Evolutionary conservation across 1,140 invertebrate genomes (phyloP), one percentile per base, ranked within the genome.

Genomic region (Drosophila punjabiensis): DNA sequence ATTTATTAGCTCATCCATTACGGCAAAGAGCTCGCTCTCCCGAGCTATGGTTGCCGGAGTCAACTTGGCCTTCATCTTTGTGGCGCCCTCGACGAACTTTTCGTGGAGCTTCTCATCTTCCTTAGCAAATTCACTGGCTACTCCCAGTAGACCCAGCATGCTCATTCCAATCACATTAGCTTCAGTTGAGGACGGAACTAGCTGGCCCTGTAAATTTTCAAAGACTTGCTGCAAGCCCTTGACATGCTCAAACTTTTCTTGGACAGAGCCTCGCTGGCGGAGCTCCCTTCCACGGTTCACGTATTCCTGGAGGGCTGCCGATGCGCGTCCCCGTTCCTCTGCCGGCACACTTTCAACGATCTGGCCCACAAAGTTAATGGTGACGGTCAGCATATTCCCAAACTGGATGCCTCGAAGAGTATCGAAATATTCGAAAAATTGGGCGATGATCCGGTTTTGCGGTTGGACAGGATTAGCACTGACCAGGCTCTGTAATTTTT

Each of bases 341-440:
- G 5, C 20, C 9, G 73, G 69, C 9, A 76, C 48, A 9, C 6
- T 47, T 8, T 63, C 13, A 20, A 64, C 41, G 5, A 64, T 9
- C 1, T 20, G 1, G 2, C 18, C 9, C 10, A 75, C 20, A 48
- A 56, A 76, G 0, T 48, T 37, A 16, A 18, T n/a, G 1, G 59
- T 48, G 8, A 47, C 0, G 1, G 16, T 3, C 41, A 64, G 35
- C 20, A 56, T 24, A 24, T 76, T 76, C 0, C 37, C 14, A 7
- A 28, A 32, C 32, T 64, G 18, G 33, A 76, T 20, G 18, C 11
- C 41, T 11, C 28, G 50, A 35, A 64, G 39, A 10, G 28, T 18
- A n/a, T 75, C 50, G 7, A 37, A 52, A 45, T 74, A 76, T 30
- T 14, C 30, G 13, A 76, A 56, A 16, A 64, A 76, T 16, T 64